phyloP scores from a whole-genome alignment of 64 coral and sea anemone species.

The Pocillopora verrucosa region DNA sequence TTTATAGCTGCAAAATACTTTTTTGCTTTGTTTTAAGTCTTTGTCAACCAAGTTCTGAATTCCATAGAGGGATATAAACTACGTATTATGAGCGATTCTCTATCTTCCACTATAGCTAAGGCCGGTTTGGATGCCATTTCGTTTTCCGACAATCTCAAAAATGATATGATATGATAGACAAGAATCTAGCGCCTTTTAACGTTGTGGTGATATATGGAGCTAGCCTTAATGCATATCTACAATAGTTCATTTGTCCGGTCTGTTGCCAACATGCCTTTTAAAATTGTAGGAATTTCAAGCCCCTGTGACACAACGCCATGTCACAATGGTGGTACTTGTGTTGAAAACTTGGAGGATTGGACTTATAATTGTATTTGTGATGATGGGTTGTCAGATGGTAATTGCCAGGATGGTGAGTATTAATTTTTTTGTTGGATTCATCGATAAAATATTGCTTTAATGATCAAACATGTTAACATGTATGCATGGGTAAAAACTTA shows the following conservation, averaged over 20 bases:
- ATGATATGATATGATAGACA: too few species aligned
- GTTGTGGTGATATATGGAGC: too few species aligned
- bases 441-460: background rate
- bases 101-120: too few species aligned
- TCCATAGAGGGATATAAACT: too few species aligned
- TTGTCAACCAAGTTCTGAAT: too few species aligned
- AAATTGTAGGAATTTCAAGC: background rate
- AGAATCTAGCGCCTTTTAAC: too few species aligned
- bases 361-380: background rate
- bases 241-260: background rate
- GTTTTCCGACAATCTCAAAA: too few species aligned
- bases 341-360: background rate
- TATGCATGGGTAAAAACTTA: background rate
- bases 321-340: background rate
- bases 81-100: too few species aligned
- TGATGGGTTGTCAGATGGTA: background rate
- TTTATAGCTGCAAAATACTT: too few species aligned
- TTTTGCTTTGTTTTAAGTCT: too few species aligned
- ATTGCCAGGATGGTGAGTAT: slow-evolving; percentile 8
- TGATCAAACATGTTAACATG: background rate
- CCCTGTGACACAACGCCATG: slow-evolving; percentile 8
- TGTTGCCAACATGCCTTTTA: background rate
- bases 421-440: too few species aligned
- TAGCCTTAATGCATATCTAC: background rate
- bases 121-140: too few species aligned